Percentiles rank a stretch among this genome's conserved stretches.
Conservation (phyloP, 2,113 vertebrate genomes). For the Megalops atlanticus region DNA sequence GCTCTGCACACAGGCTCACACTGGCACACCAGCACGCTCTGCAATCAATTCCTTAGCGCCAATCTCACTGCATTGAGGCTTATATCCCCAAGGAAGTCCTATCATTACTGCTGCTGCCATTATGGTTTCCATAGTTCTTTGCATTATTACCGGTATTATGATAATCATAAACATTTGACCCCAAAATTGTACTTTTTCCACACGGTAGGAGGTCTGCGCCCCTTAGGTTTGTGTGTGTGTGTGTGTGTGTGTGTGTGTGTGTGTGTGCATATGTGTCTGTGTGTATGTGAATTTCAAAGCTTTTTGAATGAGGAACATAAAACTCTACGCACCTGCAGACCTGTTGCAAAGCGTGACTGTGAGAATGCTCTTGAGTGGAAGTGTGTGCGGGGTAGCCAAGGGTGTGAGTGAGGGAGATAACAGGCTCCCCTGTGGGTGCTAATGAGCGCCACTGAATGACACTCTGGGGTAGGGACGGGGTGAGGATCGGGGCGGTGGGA, state of each 20-base stretch:
- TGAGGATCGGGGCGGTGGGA: too few species aligned
- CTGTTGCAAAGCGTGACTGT: too few species aligned
- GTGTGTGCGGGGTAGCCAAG: too few species aligned
- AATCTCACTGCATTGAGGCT: background rate
- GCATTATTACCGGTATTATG: background rate
- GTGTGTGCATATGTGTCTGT: background rate
- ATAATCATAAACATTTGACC: background rate
- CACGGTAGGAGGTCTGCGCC: background rate
- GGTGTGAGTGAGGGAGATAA: too few species aligned
- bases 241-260: background rate
- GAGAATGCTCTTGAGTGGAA: too few species aligned
- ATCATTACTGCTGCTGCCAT: background rate
- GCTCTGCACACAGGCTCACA: background rate
- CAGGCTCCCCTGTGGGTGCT: too few species aligned
- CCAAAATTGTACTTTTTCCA: background rate
- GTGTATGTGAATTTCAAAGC: too few species aligned
- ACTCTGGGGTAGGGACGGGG: too few species aligned
- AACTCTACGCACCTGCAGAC: too few species aligned
- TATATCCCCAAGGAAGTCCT: background rate
- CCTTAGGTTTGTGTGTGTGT: slow-evolving; percentile 9
- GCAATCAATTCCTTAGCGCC: background rate
- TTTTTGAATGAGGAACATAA: too few species aligned
- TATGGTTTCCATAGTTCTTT: background rate
- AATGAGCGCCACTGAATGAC: too few species aligned
- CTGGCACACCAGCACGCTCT: background rate